phyloP scores from a whole-genome alignment of 2,888 invertebrate genomes.

The Tipula confusa region DNA sequence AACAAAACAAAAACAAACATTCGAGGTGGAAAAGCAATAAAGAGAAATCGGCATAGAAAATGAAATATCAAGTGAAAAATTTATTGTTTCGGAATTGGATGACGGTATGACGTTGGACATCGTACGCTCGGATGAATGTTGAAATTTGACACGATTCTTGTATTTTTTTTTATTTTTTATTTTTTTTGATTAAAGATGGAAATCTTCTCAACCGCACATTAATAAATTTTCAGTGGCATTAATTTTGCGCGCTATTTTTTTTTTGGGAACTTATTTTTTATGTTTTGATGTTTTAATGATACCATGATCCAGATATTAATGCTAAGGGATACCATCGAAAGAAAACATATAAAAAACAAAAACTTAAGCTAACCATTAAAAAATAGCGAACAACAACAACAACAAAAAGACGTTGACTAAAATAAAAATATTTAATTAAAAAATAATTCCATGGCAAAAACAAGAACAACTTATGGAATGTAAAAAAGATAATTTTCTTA shows the following conservation, averaged over 20 bases:
- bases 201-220: not conserved
- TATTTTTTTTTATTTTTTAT: not conserved
- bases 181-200: not conserved
- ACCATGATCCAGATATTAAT: not conserved
- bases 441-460: not conserved
- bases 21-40: not conserved
- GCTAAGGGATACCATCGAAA: not conserved
- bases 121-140: not conserved
- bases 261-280: not conserved
- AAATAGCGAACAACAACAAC: too few species aligned
- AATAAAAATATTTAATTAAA: constrained; percentile 12
- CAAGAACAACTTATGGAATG: not conserved
- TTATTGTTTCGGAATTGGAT: not conserved
- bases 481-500: too few species aligned
- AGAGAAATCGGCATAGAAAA: not conserved
- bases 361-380: not conserved
- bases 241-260: not conserved
- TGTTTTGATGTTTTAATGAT: not conserved
- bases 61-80: not conserved
- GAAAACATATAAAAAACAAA: not conserved
- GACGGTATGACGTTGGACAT: not conserved
- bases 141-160: not conserved
- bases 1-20: too few species aligned
- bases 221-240: not conserved
- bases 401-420: not conserved